Base-by-base conservation (phyloP, 2,888 invertebrate species). In the Lochmaea capreae region DNA sequence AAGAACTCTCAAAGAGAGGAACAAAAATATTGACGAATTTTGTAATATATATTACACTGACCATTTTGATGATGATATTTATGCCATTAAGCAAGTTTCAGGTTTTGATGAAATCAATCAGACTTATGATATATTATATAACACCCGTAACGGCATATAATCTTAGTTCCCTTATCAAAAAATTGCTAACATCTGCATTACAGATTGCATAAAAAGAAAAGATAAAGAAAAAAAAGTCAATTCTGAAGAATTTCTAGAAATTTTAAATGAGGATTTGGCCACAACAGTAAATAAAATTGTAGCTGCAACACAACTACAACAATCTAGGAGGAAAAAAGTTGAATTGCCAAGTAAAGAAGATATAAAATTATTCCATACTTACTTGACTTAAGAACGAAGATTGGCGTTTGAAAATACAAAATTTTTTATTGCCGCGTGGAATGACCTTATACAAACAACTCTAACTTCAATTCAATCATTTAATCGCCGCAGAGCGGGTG, bases 131-230 rank as follows among this genome's bases (percentile, higher is more conserved):
- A n/a, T n/a, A n/a, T n/a, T n/a, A n/a, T n/a, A 33, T 54, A 26
- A 22, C 75, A 22, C 76, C 76, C 10, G 65, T 75, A 16, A 69
- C 52, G 11, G 76, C 76, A n/a, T 73, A 43, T 72, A 54, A 42
- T 12, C 16, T 76, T 26, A 68, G 76, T 26, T 26, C 67, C 1
- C 16, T 76, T 1, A 18, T 72, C 69, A 75, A 73, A 70, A 61
- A 62, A 33, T 59, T 58, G 75, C n/a, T 42, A 65, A 68, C n/a
- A 57, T 76, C 2, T 71, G 1, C 5, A 54, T 65, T 26, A 18
- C 33, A 33, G 33, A 33, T 33, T 76, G 71, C 49, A 76, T 73
- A n/a, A 71, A 71, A 46, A 67, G 54, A 14, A 58, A 73, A 66
- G 65, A 65, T 58, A 62, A 49, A 63, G 6, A 57, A 62, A 54